Evolutionary conservation across 1,140 invertebrate genomes (phyloP).

Genomic region (Mylabris phalerata): DNA sequence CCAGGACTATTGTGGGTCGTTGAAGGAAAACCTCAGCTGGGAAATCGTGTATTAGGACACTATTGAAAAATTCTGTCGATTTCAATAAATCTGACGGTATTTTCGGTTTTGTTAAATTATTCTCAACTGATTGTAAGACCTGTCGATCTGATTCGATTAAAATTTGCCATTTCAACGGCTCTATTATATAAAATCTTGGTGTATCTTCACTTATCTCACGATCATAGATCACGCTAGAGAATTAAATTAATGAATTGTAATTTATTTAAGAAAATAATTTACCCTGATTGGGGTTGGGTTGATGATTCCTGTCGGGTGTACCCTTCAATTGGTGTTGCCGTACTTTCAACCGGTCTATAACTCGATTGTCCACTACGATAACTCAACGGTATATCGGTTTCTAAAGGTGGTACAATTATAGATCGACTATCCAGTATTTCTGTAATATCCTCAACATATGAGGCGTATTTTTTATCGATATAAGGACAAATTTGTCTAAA

Average conservation of each 20-base stretch:
- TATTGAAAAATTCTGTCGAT: slow-evolving; percentile 55
- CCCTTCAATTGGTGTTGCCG: slow-evolving; percentile 33
- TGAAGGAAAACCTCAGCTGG: slow-evolving; percentile 63
- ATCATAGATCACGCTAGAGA: not conserved
- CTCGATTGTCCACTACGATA: slow-evolving; percentile 18
- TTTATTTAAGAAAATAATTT: slow-evolving; percentile 17
- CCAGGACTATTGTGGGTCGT: slow-evolving; percentile 52
- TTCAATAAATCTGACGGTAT: slow-evolving; percentile 29
- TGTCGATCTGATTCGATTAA: slow-evolving; percentile 36
- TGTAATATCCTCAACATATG: slow-evolving; percentile 23
- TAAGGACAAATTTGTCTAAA: slow-evolving; percentile 27
- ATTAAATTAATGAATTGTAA: not conserved
- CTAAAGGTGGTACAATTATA: slow-evolving; percentile 27
- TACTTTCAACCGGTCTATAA: slow-evolving; percentile 16
- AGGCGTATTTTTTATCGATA: slow-evolving; percentile 23
- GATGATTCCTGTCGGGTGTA: slow-evolving; percentile 25
- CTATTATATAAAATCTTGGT: not conserved
- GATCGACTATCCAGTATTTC: not conserved
- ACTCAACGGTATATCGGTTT: slow-evolving; percentile 33
- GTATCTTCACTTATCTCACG: not conserved
- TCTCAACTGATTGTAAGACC: slow-evolving; percentile 37
- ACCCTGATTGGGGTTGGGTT: slow-evolving; percentile 16
- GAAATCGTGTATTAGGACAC: slow-evolving; percentile 62
- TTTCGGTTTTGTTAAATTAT: slow-evolving; percentile 29
- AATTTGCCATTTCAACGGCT: slow-evolving; percentile 32